Percentiles rank a stretch among this genome's conserved stretches.
phyloP scores from a whole-genome alignment of 2,113 vertebrate genomes.

The Coracopsis vasa region DNA sequence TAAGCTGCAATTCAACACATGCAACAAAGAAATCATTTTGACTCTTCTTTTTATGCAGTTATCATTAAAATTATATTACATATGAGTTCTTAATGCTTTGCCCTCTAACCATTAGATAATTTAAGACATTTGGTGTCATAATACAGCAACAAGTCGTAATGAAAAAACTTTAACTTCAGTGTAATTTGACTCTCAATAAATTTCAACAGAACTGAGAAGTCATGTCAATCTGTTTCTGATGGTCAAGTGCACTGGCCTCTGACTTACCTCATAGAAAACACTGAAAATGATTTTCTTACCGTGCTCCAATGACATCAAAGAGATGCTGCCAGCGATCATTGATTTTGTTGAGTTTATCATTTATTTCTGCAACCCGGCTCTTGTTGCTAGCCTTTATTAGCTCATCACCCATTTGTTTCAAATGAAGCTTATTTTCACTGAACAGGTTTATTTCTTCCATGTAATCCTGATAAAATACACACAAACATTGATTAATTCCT shows the following conservation, averaged over 20 bases:
- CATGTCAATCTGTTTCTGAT: not conserved
- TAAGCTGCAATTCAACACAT: not conserved
- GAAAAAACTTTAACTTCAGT: not conserved
- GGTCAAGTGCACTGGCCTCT: not conserved
- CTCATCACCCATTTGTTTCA: conserved; percentile 90
- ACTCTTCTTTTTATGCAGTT: not conserved
- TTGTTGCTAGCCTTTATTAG: conserved; percentile 87
- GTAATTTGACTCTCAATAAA: not conserved
- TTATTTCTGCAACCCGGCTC: conserved; percentile 82
- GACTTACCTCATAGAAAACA: not conserved
- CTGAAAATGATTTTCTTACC: conserved; percentile 76
- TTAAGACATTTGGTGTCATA: not conserved
- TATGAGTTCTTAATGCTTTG: not conserved
- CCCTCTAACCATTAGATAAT: not conserved
- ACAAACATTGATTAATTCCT: not conserved
- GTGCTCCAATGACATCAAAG: conserved; percentile 88
- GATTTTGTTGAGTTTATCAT: conserved; percentile 88
- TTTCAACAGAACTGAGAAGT: not conserved
- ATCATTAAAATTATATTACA: not conserved
- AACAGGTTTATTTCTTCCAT: conserved; percentile 96
- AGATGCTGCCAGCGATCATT: conserved; percentile 93
- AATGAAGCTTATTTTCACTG: conserved; percentile 87
- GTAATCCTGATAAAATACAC: conserved; percentile 82
- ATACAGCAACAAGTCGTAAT: not conserved
- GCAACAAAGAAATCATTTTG: not conserved